phyloP scores from a whole-genome alignment of 2,113 vertebrate genomes.

The Fukomys damarensis region DNA sequence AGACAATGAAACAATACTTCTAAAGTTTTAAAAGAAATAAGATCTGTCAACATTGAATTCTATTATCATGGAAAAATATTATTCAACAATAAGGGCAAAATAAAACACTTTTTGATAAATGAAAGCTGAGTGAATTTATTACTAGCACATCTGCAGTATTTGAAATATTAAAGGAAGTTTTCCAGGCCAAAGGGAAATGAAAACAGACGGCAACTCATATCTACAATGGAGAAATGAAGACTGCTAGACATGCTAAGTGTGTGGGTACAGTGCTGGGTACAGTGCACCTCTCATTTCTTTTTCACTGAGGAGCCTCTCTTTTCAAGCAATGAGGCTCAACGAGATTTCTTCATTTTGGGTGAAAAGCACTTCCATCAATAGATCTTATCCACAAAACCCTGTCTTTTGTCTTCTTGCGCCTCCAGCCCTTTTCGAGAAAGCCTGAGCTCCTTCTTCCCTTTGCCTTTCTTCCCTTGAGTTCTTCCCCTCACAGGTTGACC shows the following conservation, averaged over 20 bases:
- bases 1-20: slow-evolving; percentile 3
- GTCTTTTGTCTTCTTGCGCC: background rate
- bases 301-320: slow-evolving; percentile 1
- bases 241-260: background rate
- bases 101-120: slow-evolving; percentile 47
- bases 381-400: background rate
- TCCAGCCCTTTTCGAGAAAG: background rate
- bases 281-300: background rate
- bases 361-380: background rate
- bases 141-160: slow-evolving; percentile 10
- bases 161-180: slow-evolving; percentile 66
- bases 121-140: slow-evolving; percentile 55
- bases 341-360: background rate
- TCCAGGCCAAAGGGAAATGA: slow-evolving; percentile 56
- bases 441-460: background rate
- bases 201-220: slow-evolving; percentile 48
- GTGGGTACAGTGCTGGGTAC: background rate
- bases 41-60: slow-evolving; percentile 48
- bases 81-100: slow-evolving; percentile 58
- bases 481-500: background rate
- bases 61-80: slow-evolving; percentile 57
- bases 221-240: slow-evolving; percentile 26
- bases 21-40: slow-evolving; percentile 41
- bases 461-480: background rate
- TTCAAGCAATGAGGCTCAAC: background rate